Base-by-base conservation (phyloP, 2,797 vertebrate species). In the Chelidonichthys spinosus region DNA sequence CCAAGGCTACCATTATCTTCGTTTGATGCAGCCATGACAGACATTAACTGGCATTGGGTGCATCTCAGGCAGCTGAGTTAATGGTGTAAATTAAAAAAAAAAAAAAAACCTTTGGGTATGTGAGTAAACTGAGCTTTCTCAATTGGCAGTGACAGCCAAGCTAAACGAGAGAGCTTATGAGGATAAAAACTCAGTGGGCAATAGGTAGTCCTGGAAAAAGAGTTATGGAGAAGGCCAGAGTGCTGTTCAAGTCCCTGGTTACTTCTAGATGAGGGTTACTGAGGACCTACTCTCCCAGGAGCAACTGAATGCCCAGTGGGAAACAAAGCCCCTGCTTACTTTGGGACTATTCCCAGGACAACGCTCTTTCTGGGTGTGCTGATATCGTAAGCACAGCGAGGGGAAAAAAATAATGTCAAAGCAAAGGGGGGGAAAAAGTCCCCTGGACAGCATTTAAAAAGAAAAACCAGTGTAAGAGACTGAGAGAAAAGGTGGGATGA, bases 331-430 rank as follows among this genome's bases (percentile, higher is more conserved):
- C 25, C 60, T 90, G 92, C 88, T 93, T 93, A 90, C 85, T 92
- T 94, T 95, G 95, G 93, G 93, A 92, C 74, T 71, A 87, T 93
- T 95, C 94, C 94, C 94, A 90, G 79, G 86, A 91, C 85, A 90
- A 83, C 76, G 74, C 80, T 92, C 87, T 85, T 86, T 93, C 84
- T 90, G 88, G 78, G 85, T 83, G 76, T 76, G 74, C 83, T 83
- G 69, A 83, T 84, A 82, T 77, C 53, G 40, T 86, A 74, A 79
- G 72, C 36, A 55, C 61, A 85, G 74, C 1, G 44, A 84, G 40
- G 78, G 76, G 60, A 68, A 71, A 84, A 88, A 84, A 85, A 77
- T 55, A 87, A 87, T 69, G 73, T 79, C 67, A 72, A 83, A 77
- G 70, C n/a, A 18, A 58, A n/a, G 39, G 56, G 17, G 46, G 6